These are phyloP conservation scores for Hirtodrosophila confusa DNA, from an alignment of 2,888 invertebrate genomes.

Conservation along the genomic window DNA sequence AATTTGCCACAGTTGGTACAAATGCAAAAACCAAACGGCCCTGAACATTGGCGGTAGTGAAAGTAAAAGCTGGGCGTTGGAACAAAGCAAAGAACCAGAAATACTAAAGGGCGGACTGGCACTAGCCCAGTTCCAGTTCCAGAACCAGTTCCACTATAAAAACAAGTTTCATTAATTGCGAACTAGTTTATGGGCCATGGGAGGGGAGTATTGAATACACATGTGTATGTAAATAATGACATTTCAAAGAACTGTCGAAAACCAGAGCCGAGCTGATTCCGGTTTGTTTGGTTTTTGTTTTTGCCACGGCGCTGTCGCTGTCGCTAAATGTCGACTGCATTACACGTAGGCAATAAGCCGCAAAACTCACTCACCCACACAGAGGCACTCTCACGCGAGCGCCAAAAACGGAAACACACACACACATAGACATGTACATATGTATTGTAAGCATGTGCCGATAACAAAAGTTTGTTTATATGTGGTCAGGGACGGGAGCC, in stretches of 20 bases:
- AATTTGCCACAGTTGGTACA: conserved; percentile 10
- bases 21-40: conserved; percentile 44
- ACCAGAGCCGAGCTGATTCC: conserved; percentile 18
- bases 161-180: conserved; percentile 32
- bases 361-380: conserved; percentile 20
- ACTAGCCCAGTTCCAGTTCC: conserved; percentile 33
- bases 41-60: conserved; percentile 43
- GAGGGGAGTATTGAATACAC: background rate
- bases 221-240: conserved; percentile 22
- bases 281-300: conserved; percentile 49
- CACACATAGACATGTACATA: background rate
- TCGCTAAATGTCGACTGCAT: conserved; percentile 9
- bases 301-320: conserved; percentile 26
- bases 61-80: conserved; percentile 40
- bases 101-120: conserved; percentile 24
- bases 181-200: conserved; percentile 17
- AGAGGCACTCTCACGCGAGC: background rate
- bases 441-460: conserved; percentile 11
- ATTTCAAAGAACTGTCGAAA: conserved; percentile 49
- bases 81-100: conserved; percentile 28
- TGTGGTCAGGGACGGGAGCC: conserved; percentile 11
- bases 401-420: conserved; percentile 34
- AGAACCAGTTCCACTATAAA: conserved; percentile 17
- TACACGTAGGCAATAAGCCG: conserved; percentile 45
- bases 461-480: conserved; percentile 47